Conservation (phyloP, 2,888 invertebrate genomes). For the Tetranychus piercei region DNA sequence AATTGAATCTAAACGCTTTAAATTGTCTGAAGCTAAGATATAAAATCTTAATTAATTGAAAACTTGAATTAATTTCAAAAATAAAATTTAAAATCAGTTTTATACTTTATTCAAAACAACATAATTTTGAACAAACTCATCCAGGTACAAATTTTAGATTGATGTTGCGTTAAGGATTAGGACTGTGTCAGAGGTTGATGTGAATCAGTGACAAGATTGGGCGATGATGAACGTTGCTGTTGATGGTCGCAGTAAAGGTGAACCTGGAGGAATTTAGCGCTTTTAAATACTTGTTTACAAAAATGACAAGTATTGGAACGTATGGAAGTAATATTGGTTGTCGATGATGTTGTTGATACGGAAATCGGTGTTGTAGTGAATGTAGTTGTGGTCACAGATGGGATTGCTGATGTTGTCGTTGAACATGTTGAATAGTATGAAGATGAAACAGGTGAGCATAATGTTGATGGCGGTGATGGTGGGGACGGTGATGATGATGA, state of each 20-base stretch:
- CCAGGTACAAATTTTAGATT: neutral
- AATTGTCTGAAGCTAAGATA: no score
- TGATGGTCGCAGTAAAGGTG: slow-evolving; percentile 30
- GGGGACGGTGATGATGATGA: neutral
- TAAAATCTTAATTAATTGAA: no score
- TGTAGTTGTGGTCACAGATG: neutral
- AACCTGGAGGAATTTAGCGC: slow-evolving; percentile 29
- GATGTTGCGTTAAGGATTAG: neutral
- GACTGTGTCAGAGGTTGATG: neutral
- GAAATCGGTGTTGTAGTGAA: slow-evolving; percentile 2
- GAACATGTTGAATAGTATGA: neutral
- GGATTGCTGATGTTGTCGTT: slow-evolving; percentile 7
- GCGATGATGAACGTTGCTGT: slow-evolving; percentile 21
- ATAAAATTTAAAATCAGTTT: no score
- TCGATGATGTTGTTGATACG: neutral
- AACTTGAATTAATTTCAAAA: no score
- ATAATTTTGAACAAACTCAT: no score
- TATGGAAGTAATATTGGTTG: slow-evolving; percentile 16
- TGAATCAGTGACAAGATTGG: neutral
- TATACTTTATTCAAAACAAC: no score
- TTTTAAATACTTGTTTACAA: slow-evolving; percentile 29
- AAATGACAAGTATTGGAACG: slow-evolving; percentile 28
- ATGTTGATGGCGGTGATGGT: neutral
- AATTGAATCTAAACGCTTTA: no score
- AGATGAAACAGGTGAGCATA: neutral